These are phyloP conservation scores for Arnoldichthys spilopterus DNA, from an alignment of 2,797 vertebrate species.

Conservation along the genomic window DNA sequence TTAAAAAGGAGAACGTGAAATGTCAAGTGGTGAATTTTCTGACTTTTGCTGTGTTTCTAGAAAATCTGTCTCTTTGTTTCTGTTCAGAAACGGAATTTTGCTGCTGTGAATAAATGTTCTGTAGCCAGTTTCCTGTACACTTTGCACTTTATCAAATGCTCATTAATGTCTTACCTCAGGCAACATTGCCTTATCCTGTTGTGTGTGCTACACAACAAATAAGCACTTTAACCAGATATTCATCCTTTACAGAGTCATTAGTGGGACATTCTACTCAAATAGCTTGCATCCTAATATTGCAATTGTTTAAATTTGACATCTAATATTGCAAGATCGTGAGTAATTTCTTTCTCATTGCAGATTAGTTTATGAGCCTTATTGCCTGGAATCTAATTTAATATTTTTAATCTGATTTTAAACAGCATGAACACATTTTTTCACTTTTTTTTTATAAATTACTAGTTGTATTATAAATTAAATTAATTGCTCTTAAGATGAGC, in stretches of 20 bases:
- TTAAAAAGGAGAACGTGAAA: neutral
- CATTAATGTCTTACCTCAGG: neutral
- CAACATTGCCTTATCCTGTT: neutral
- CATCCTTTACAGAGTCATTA: neutral
- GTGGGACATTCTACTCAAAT: neutral
- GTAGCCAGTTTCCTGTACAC: neutral
- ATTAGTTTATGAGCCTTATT: neutral
- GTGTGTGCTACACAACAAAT: conserved; percentile 1
- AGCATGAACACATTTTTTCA: too few relatives aligned
- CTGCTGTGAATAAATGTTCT: neutral
- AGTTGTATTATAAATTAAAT: neutral
- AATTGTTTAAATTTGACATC: too few relatives aligned
- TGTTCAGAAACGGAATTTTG: neutral
- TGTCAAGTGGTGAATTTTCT: neutral
- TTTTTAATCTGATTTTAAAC: too few relatives aligned
- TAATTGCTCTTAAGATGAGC: neutral
- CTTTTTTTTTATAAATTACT: neutral
- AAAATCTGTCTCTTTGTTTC: neutral
- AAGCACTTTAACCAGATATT: neutral
- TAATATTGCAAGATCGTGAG: too few relatives aligned
- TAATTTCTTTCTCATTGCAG: too few relatives aligned
- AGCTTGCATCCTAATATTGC: neutral
- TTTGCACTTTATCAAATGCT: neutral
- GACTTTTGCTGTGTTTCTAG: neutral
- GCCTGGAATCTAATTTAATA: too few relatives aligned